phyloP scores from a whole-genome alignment of 2,797 vertebrate species.

The Sebastes aleutianus region DNA sequence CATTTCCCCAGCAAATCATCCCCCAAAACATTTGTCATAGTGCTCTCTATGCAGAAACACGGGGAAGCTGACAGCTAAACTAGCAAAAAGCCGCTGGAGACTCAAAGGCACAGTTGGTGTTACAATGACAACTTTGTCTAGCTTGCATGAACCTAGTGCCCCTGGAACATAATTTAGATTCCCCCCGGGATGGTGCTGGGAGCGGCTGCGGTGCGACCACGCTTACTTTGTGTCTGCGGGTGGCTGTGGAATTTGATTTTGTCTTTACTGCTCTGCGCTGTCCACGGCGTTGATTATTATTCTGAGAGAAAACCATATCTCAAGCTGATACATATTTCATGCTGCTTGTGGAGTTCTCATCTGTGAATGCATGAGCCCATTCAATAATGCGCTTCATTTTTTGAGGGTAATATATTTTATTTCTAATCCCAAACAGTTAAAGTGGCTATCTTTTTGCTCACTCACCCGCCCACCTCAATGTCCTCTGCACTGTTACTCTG shows the following conservation, averaged over 20 bases:
- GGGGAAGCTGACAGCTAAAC: conserved; percentile 56
- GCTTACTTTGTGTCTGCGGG: conserved; percentile 45
- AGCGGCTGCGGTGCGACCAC: conserved; percentile 18
- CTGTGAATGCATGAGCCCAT: conserved; percentile 66
- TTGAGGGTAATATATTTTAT: conserved; percentile 57
- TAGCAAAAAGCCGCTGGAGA: conserved; percentile 55
- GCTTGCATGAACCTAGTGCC: conserved; percentile 61
- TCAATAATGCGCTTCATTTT: conserved; percentile 61
- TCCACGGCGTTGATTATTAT: conserved; percentile 68
- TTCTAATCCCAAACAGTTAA: conserved; percentile 60
- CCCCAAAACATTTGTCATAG: conserved; percentile 39
- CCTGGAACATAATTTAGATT: conserved; percentile 60
- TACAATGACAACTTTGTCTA: conserved; percentile 66
- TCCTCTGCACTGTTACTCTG: conserved; percentile 24
- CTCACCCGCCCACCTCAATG: conserved; percentile 17
- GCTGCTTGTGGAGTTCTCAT: conserved; percentile 59
- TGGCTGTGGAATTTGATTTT: conserved; percentile 60
- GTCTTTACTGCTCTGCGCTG: conserved; percentile 48
- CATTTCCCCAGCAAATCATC: conserved; percentile 42
- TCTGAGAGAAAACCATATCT: conserved; percentile 63
- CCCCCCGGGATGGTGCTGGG: conserved; percentile 34
- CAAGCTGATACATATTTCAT: conserved; percentile 74
- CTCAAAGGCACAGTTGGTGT: conserved; percentile 33
- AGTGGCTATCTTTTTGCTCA: conserved; percentile 39
- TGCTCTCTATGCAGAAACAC: conserved; percentile 41